Evolutionary conservation across 2,797 vertebrate species (phyloP).

Genomic region (Ataeniobius toweri): DNA sequence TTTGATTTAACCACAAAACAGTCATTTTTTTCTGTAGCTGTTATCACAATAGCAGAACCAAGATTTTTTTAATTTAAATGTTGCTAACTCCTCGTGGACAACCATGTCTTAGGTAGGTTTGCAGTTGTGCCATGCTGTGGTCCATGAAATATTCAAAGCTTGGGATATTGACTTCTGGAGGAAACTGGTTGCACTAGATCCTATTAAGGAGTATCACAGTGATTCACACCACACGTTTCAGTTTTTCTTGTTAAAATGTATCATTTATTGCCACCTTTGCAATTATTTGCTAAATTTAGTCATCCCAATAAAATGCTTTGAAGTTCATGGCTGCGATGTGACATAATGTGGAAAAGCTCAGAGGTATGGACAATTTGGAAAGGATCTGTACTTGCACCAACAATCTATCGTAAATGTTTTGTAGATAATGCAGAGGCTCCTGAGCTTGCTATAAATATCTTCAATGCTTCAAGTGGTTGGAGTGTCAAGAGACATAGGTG

Average conservation of each 20-base stretch:
- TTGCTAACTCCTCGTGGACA: background rate
- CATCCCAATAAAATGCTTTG: background rate
- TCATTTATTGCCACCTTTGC: background rate
- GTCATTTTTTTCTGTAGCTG: background rate
- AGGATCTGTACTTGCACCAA: conserved; percentile 3
- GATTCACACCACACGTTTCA: background rate
- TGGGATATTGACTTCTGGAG: background rate
- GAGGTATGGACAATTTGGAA: background rate
- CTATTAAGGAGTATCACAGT: background rate
- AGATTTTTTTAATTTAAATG: background rate
- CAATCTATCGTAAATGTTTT: conserved; percentile 5
- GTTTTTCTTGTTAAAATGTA: background rate
- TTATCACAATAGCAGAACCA: too few species aligned
- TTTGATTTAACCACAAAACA: background rate
- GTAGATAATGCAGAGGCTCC: conserved; percentile 37
- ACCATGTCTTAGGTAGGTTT: background rate
- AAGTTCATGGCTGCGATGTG: background rate
- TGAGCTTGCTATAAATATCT: conserved; percentile 61
- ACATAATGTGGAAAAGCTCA: background rate
- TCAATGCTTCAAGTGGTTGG: conserved; percentile 47
- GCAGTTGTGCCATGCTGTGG: background rate
- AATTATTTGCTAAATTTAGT: background rate
- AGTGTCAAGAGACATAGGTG: conserved; percentile 55
- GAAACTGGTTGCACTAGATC: background rate
- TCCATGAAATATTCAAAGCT: background rate